phyloP scores from a whole-genome alignment of 2,113 vertebrate genomes.

The Campylomormyrus numenius region DNA sequence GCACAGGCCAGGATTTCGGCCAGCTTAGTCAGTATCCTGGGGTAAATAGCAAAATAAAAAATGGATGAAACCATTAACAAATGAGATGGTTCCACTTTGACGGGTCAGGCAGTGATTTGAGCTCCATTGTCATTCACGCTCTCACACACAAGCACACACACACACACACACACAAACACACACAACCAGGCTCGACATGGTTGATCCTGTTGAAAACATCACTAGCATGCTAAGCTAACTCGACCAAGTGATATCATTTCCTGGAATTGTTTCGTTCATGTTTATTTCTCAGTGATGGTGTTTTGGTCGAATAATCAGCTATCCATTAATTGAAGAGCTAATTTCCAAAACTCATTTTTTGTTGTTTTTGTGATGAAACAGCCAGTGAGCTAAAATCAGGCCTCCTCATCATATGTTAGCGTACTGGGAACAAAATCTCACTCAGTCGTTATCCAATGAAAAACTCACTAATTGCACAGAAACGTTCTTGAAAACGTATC shows the following conservation, averaged over 20 bases:
- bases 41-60: conserved; percentile 9
- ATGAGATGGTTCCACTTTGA: conserved; percentile 9
- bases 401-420: neutral
- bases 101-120: neutral
- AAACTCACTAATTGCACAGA: neutral
- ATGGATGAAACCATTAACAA: conserved; percentile 20
- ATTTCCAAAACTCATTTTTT: neutral
- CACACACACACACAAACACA: neutral
- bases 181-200: neutral
- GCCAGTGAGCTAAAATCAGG: neutral
- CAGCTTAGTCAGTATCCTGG: neutral
- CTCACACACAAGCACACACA: neutral
- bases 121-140: conserved; percentile 1
- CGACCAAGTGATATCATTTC: neutral
- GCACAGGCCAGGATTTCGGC: neutral
- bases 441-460: neutral
- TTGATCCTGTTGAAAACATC: neutral
- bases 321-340: neutral
- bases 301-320: neutral
- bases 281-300: neutral
- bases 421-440: neutral
- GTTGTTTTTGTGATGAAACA: neutral
- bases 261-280: neutral
- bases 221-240: neutral
- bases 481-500: neutral